Base-by-base conservation (phyloP, 2,888 invertebrate species). In the Rugalucina vietnamica region DNA sequence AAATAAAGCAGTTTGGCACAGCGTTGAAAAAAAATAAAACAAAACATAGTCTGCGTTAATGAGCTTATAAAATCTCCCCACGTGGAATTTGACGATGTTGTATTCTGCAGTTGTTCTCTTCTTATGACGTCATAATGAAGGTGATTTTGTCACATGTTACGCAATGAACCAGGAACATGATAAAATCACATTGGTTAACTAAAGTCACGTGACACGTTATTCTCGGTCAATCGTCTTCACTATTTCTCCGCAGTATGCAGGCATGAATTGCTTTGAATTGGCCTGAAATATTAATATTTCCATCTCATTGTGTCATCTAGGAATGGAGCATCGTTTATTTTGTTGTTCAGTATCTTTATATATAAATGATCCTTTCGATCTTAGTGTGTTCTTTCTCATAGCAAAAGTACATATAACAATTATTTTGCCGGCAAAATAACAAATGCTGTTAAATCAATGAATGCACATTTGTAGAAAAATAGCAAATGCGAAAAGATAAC, bases 251-350 rank as follows among this genome's bases (percentile, higher is more conserved):
- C 76, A 75, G 77, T 91, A 92, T 39, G 79, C 76, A 43, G 92
- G 93, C 77, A 84, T 82, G 27, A 90, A 90, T 18, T 84, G 82
- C 82, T 92, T 93, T 72, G 91, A 89, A 85, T 93, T 93, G 65
- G 93, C 92, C 94, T 94, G 91, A 82, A 89, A 88, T 72, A 60
- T 54, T 65, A 89, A 24, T 34, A 65, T 65, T 32, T 65, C 65
- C 18, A 65, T 65, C 65, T 65, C 54, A n/a, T 4, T 12, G 4
- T 54, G n/a, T n/a, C n/a, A n/a, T n/a, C n/a, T n/a, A n/a, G n/a
- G n/a, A n/a, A n/a, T n/a, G n/a, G n/a, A n/a, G 57, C 5, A 5
- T 57, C 18, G 24, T 70, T n/a, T 70, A n/a, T 21, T 24, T n/a
- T 24, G 14, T 27, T 36, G 10, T 36, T 70, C 21, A 34, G 21